These are phyloP conservation scores for Chionodraco myersi DNA, from an alignment of 2,113 vertebrate species.

Conservation along the genomic window DNA sequence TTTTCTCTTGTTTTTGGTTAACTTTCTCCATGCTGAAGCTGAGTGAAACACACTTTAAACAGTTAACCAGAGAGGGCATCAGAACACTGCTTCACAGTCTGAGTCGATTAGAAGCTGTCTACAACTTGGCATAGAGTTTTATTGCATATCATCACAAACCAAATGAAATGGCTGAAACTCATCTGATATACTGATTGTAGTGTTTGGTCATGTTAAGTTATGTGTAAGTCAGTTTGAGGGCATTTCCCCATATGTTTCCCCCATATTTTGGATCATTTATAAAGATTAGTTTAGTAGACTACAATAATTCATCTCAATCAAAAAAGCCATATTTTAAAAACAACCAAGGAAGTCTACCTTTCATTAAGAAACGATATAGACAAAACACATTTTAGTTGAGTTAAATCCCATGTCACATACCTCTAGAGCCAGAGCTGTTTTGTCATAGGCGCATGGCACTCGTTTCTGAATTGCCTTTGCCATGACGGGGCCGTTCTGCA, in stretches of 20 bases:
- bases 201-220: not conserved
- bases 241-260: no score
- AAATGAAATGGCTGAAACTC: not conserved
- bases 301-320: not conserved
- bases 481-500: conserved; percentile 97
- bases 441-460: conserved; percentile 98
- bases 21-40: no score
- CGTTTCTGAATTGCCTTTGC: conserved; percentile 98
- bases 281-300: not conserved
- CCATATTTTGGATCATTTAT: no score
- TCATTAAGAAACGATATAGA: not conserved
- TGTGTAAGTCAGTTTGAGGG: not conserved
- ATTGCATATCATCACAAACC: not conserved
- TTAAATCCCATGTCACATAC: conserved; percentile 76
- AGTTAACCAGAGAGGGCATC: not conserved
- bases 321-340: not conserved
- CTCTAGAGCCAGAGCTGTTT: conserved; percentile 96
- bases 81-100: not conserved
- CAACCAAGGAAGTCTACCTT: not conserved
- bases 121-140: not conserved
- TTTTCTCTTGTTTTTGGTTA: not conserved
- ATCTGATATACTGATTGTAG: not conserved
- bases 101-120: not conserved
- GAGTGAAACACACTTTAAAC: not conserved
- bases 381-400: not conserved